Evolutionary conservation across 2,888 invertebrate species (phyloP).

Genomic region (Sturmia bella): DNA sequence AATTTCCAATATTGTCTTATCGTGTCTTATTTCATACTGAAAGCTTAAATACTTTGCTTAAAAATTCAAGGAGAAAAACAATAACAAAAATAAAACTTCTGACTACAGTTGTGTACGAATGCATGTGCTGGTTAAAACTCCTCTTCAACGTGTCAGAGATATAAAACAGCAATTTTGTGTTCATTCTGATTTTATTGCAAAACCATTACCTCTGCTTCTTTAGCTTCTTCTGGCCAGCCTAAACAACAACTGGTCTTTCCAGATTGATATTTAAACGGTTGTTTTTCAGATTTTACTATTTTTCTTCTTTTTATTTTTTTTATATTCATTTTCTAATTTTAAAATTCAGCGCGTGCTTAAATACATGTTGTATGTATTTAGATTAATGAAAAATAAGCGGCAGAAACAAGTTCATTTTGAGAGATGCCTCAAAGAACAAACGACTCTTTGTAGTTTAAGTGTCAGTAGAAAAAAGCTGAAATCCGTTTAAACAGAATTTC

Average conservation of each 20-base stretch:
- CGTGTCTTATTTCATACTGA: conserved; percentile 33
- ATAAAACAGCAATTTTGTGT: conserved; percentile 24
- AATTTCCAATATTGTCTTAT: conserved; percentile 31
- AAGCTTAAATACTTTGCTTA: conserved; percentile 28
- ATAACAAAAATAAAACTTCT: not conserved
- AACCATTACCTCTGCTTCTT: conserved; percentile 13
- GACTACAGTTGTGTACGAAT: not conserved
- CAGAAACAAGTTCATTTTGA: conserved; percentile 50
- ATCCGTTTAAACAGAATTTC: conserved; percentile 29
- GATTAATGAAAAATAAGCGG: conserved; percentile 53
- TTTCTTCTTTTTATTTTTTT: conserved; percentile 24
- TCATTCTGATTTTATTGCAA: conserved; percentile 39
- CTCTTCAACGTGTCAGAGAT: not conserved
- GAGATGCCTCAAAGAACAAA: conserved; percentile 7
- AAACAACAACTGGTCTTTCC: conserved; percentile 60
- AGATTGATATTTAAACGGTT: conserved; percentile 69
- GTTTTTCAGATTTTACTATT: conserved; percentile 47
- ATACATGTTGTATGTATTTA: conserved; percentile 57
- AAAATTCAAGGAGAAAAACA: not conserved
- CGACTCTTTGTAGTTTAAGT: conserved; percentile 4
- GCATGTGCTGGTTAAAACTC: not conserved
- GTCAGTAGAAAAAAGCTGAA: conserved; percentile 28
- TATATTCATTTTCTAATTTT: conserved; percentile 23
- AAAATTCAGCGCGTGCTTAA: conserved; percentile 65
- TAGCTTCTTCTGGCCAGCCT: conserved; percentile 23